These are phyloP conservation scores for Sylvia atricapilla DNA, from an alignment of 2,113 vertebrate genomes.

Conservation along the genomic window DNA sequence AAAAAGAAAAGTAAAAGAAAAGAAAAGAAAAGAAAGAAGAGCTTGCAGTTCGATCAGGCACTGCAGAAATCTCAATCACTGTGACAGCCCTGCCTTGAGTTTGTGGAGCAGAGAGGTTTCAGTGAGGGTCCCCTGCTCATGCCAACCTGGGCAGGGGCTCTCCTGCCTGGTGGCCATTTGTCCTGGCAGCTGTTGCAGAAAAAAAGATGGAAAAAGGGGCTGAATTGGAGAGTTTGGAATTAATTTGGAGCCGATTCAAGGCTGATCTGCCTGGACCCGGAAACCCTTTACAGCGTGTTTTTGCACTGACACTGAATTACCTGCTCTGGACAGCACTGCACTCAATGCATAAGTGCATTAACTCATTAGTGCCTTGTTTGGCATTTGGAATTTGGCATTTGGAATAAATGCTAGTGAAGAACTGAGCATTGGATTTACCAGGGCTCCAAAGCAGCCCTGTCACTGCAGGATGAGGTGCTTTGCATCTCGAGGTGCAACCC, in stretches of 20 bases:
- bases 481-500: background rate
- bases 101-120: background rate
- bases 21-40: background rate
- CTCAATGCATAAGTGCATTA: background rate
- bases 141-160: background rate
- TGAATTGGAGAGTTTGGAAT: background rate
- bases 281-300: rapidly evolving
- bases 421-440: background rate
- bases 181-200: background rate
- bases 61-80: background rate
- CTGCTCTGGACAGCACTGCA: background rate
- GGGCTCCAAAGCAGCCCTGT: background rate
- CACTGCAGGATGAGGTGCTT: rapidly evolving
- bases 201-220: background rate
- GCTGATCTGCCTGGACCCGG: background rate
- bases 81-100: background rate
- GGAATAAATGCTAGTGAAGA: background rate
- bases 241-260: background rate
- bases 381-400: background rate
- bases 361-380: background rate
- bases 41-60: background rate
- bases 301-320: background rate
- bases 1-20: background rate
- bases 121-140: background rate
- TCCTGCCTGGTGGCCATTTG: background rate